Base-by-base conservation (phyloP, 2,888 invertebrate species). In the Sipunculus nudus region DNA sequence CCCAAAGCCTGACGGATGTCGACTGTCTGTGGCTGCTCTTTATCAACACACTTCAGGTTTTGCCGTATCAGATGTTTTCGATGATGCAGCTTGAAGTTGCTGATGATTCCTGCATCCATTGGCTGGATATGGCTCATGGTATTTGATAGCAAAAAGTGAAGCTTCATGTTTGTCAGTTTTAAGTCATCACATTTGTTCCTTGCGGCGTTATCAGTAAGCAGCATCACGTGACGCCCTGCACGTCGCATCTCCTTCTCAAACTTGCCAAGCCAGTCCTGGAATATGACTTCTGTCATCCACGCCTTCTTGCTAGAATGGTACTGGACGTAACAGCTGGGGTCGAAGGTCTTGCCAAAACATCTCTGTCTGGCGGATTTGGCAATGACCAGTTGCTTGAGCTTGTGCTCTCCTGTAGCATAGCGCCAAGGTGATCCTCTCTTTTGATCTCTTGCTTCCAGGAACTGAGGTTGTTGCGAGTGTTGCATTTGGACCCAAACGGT, bases 31-130 rank as follows among this genome's bases (percentile, higher is more conserved):
- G 50, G 35, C 23, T 39, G 31, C n/a, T 38, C 28, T 1, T 60
- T 43, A 43, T 67, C 58, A 28, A 50, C 41, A 40, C 62, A 56
- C 29, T 52, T 29, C 0, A 70, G 28, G 38, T 43, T 57, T 39
- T 61, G 55, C 8, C 25, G 25, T 2, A 60, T 54, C 23, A 60
- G 48, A 25, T 29, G 41, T 32, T 59, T 58, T 23, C 64, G 41
- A 45, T 65, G 63, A 50, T 63, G 25, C 10, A 25, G 38, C 52
- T 63, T 65, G 29, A 67, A 60, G 31, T 25, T 53, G 2, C 32
- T 23, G n/a, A 67, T 68, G 48, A 71, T 69, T 2, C 67, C 65
- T 4, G 63, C 68, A 31, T 71, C 67, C 53, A 71, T 58, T 1
- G 62, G 69, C 39, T 71, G 68, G 13, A 69, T 61, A 32, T 66